phyloP scores from a whole-genome alignment of 2,113 vertebrate species.

The Ochotona curzoniae region DNA sequence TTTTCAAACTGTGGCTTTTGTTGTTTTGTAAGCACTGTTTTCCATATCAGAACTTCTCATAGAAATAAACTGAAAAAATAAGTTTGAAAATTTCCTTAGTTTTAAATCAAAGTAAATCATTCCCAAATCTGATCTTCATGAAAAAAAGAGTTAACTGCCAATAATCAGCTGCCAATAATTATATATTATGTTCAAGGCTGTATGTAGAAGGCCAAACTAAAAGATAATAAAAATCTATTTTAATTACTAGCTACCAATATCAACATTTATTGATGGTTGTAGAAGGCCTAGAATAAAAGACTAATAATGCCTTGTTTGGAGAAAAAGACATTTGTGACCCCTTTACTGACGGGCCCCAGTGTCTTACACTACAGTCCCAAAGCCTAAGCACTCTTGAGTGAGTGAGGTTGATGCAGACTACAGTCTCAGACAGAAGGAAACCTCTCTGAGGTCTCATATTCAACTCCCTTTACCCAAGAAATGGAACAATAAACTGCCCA shows the following conservation, averaged over 20 bases:
- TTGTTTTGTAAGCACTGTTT: conserved; percentile 20
- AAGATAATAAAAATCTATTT: neutral
- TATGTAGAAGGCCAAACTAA: neutral
- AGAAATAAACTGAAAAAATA: neutral
- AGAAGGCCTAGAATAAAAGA: conserved; percentile 12
- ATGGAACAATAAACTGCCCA: neutral
- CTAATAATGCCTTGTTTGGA: conserved; percentile 10
- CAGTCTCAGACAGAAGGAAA: neutral
- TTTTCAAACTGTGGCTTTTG: conserved; percentile 41
- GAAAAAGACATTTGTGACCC: neutral
- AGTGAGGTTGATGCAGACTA: neutral
- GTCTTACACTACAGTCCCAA: neutral
- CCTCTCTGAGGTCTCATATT: neutral
- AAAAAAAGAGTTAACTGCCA: conserved; percentile 1
- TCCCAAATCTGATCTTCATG: neutral
- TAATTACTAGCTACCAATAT: neutral
- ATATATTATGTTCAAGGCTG: neutral
- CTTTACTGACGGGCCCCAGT: neutral
- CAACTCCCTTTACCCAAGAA: neutral
- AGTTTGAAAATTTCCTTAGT: neutral
- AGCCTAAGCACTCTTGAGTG: neutral
- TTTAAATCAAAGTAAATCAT: neutral
- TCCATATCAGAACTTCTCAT: neutral
- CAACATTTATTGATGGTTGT: neutral
- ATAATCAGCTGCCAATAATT: neutral